These are phyloP conservation scores for Chrysemys picta DNA, from an alignment of 2,113 vertebrate genomes.

Conservation along the genomic window DNA sequence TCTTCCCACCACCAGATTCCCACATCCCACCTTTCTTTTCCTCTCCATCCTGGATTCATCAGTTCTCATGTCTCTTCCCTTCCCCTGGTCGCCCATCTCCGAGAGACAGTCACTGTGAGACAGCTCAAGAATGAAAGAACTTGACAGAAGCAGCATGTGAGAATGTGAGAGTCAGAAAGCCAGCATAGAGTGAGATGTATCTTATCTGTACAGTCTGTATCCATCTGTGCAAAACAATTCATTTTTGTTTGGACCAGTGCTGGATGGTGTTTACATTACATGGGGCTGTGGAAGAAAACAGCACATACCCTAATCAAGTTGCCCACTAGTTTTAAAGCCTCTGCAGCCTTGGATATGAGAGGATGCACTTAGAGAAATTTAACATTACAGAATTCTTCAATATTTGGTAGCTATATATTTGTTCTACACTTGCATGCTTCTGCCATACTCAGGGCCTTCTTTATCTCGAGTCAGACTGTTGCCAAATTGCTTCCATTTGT, in stretches of 20 bases:
- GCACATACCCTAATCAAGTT: fast-evolving
- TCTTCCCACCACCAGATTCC: neutral
- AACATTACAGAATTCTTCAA: neutral
- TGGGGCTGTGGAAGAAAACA: neutral
- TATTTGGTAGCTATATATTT: neutral
- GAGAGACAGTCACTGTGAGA: neutral
- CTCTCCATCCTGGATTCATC: neutral
- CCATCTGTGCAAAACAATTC: neutral
- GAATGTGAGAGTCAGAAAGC: neutral
- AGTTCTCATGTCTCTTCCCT: neutral
- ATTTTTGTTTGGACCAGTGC: neutral
- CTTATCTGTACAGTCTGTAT: neutral
- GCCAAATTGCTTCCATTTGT: slow-evolving; percentile 69
- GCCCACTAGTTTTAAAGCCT: neutral
- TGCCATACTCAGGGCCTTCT: neutral
- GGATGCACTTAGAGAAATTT: neutral
- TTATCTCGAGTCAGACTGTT: slow-evolving; percentile 41
- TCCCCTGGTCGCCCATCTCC: neutral
- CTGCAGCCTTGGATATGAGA: neutral
- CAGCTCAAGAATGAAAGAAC: neutral
- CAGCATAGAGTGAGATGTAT: neutral
- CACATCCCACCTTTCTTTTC: neutral
- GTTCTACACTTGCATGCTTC: neutral
- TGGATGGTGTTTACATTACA: neutral
- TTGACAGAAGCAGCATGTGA: neutral